Evolutionary conservation across 2,888 invertebrate genomes (phyloP), one percentile per base, ranked within the genome.

Genomic region (Caenorhabditis sp.): DNA sequence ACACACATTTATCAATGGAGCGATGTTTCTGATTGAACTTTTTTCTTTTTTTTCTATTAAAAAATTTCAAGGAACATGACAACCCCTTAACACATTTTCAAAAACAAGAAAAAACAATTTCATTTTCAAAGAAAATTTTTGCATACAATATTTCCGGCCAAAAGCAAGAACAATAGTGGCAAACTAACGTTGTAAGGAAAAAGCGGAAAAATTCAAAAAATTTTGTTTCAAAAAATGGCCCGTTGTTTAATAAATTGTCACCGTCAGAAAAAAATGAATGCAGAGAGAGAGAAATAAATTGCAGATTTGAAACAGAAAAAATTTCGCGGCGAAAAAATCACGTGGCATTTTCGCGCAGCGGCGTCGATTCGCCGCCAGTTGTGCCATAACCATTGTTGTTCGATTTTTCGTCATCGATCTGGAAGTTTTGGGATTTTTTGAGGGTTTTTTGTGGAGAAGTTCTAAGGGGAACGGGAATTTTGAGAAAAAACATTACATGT

Each of bases 331-430:
- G n/a, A n/a, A 21, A 53, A 10, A 6, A 21, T 53, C 24, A 53
- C 24, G 53, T 53, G 1, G 53, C 2, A 21, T 66, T 62, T 61
- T 71, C 71, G 23, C 71, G 66, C 43, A 73, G 61, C 36, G 72
- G 72, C 24, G 72, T 73, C 68, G 67, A 57, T 43, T 73, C 72
- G 36, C 68, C 72, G 24, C 68, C 72, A 3, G 68, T 63, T 58
- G 31, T 31, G 31, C 72, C 72, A 27, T 73, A 73, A 36, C 72
- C 72, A 58, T 73, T 73, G 50, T 73, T 73, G 54, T 73, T 73
- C 36, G 67, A 53, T 36, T 58, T 65, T 51, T 73, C 68, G 23
- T 73, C 68, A 55, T 73, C 68, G 27, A 65, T 64, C 72, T 72
- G 61, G 27, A 66, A 69, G 4, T 31, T 31, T 31, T 31, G 14